Conservation (phyloP, 2,113 vertebrate genomes). For the Phylloscopus whistleri region DNA sequence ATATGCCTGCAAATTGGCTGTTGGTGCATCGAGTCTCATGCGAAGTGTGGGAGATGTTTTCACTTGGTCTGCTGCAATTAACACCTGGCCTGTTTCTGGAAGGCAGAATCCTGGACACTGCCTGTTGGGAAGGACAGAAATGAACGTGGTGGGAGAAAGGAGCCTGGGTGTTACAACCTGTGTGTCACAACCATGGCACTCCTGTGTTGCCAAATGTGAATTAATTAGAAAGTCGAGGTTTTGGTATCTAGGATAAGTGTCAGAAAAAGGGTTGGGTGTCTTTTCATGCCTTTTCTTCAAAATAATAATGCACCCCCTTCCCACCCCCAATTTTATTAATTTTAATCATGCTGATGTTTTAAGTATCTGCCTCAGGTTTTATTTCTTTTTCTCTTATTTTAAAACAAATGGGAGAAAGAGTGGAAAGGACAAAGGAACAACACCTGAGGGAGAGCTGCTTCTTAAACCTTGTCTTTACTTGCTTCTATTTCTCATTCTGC, state of each 20-base stretch:
- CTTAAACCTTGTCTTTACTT: constrained; percentile 3
- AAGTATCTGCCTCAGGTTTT: not conserved
- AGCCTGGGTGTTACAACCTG: not conserved
- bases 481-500: not conserved
- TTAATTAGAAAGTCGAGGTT: not conserved
- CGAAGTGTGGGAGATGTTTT: not conserved
- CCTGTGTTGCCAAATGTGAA: not conserved
- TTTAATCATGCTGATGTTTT: not conserved
- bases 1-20: not conserved
- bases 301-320: not conserved
- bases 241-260: not conserved
- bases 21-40: not conserved
- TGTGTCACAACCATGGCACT: not conserved
- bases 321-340: not conserved
- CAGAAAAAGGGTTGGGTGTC: not conserved
- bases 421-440: not conserved
- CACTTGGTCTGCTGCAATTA: not conserved
- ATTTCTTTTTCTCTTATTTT: not conserved
- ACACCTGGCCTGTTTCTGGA: not conserved
- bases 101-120: not conserved
- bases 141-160: not conserved
- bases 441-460: not conserved
- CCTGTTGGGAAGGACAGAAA: not conserved
- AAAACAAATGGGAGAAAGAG: not conserved
- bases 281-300: not conserved